Conservation (phyloP, 2,797 vertebrate species). For the Hozukius guyotensis region DNA sequence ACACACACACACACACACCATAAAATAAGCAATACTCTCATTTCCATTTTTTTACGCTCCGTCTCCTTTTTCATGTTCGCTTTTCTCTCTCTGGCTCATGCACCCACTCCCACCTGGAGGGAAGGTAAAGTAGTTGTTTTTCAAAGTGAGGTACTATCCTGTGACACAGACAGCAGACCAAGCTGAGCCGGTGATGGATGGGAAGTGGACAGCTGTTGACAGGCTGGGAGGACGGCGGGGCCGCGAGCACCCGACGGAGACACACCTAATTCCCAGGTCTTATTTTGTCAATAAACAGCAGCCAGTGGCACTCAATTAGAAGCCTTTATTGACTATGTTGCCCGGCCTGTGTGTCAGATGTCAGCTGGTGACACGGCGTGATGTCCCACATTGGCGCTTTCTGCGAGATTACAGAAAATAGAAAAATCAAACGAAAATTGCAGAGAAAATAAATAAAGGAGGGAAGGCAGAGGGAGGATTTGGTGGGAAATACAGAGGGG, state of each 20-base stretch:
- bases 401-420: conserved; percentile 74
- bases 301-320: conserved; percentile 83
- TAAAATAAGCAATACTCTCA: conserved; percentile 29
- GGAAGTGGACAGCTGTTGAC: conserved; percentile 72
- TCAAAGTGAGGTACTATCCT: conserved; percentile 38
- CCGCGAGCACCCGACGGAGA: conserved; percentile 40
- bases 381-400: conserved; percentile 57
- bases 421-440: conserved; percentile 68
- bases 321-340: conserved; percentile 80
- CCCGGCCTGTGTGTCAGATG: conserved; percentile 79
- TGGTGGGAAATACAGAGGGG: background rate
- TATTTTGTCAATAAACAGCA: conserved; percentile 85
- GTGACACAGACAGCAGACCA: conserved; percentile 44
- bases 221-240: conserved; percentile 41
- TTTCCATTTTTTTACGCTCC: conserved; percentile 29
- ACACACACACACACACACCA: background rate
- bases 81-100: background rate
- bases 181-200: conserved; percentile 72
- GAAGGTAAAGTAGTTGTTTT: conserved; percentile 49
- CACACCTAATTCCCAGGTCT: conserved; percentile 81
- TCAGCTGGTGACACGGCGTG: conserved; percentile 69
- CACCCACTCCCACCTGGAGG: conserved; percentile 18
- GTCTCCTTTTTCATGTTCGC: conserved; percentile 24
- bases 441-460: conserved; percentile 45
- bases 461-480: conserved; percentile 11